A percentile compares a stretch with the other conserved stretches of the same genome.
Evolutionary conservation across 2,113 vertebrate genomes (phyloP).

Genomic region (Cnemophilus loriae): DNA sequence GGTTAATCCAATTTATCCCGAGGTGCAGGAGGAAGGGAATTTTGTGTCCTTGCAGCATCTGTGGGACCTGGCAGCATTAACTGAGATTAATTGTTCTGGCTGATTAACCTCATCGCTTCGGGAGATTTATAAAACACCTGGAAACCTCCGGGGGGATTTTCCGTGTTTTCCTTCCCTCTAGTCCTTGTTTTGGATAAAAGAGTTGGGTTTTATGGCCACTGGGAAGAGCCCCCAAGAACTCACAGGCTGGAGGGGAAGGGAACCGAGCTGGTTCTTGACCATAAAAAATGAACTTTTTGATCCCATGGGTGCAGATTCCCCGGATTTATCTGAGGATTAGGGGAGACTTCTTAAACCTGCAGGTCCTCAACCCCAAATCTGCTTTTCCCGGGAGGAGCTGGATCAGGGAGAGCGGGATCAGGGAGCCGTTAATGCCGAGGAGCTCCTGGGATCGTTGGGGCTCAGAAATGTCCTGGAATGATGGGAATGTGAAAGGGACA

Average conservation of each 20-base stretch:
- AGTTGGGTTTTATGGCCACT: not conserved
- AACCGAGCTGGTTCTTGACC: not conserved
- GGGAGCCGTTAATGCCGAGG: not conserved
- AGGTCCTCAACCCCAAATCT: not conserved
- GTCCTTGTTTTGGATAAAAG: not conserved
- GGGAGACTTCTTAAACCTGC: not conserved
- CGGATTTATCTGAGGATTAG: not conserved
- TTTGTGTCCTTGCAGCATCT: not conserved
- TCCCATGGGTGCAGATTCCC: not conserved
- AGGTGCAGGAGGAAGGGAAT: not conserved
- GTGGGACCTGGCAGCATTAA: not conserved
- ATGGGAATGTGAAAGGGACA: not conserved
- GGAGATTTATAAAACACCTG: not conserved
- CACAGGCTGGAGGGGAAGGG: not conserved
- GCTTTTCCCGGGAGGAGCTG: not conserved
- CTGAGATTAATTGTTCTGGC: not conserved
- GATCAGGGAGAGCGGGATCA: not conserved
- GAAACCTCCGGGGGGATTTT: not conserved
- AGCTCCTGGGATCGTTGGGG: not conserved
- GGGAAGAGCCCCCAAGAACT: accelerated
- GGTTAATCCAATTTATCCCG: not conserved
- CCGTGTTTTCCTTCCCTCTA: not conserved
- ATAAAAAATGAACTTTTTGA: not conserved
- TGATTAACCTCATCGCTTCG: not conserved
- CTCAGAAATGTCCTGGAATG: not conserved